Evolutionary conservation across 2,797 vertebrate genomes (phyloP).

Genomic region (Cossypha niveicapilla): DNA sequence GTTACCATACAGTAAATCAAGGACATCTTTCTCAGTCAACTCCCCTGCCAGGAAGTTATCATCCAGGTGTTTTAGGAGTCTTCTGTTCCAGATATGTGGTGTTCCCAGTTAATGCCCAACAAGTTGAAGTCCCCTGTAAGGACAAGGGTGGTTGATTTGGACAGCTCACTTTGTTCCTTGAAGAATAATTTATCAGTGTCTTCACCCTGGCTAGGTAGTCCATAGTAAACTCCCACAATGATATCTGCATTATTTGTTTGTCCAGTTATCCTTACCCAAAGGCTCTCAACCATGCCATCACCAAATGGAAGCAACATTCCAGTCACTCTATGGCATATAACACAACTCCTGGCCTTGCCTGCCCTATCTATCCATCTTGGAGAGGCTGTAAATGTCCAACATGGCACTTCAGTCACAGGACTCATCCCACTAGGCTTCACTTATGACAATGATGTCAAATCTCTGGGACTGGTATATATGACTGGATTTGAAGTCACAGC

Average conservation of each 20-base stretch:
- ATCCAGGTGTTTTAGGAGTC: not conserved
- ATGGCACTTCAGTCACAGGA: not conserved
- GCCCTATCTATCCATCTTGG: not conserved
- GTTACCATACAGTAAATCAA: not conserved
- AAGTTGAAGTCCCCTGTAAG: not conserved
- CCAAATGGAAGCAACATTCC: not conserved
- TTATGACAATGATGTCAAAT: not conserved
- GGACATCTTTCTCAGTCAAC: not conserved
- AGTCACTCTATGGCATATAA: not conserved
- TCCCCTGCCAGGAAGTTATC: not conserved
- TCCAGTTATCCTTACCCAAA: not conserved
- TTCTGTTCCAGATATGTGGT: not conserved
- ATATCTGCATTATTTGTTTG: not conserved
- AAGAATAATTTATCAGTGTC: not conserved
- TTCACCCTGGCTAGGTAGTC: not conserved
- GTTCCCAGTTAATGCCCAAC: not conserved
- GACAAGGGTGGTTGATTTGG: not conserved
- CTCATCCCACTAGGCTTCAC: not conserved
- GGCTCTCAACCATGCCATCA: not conserved
- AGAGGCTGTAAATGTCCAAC: not conserved
- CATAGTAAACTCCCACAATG: not conserved
- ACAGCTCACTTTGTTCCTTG: not conserved
- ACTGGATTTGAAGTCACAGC: not conserved
- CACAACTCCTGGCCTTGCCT: not conserved
- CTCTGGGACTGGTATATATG: not conserved